phyloP scores from a whole-genome alignment of 1,140 invertebrate species.

The Drosophila kepulauana region DNA sequence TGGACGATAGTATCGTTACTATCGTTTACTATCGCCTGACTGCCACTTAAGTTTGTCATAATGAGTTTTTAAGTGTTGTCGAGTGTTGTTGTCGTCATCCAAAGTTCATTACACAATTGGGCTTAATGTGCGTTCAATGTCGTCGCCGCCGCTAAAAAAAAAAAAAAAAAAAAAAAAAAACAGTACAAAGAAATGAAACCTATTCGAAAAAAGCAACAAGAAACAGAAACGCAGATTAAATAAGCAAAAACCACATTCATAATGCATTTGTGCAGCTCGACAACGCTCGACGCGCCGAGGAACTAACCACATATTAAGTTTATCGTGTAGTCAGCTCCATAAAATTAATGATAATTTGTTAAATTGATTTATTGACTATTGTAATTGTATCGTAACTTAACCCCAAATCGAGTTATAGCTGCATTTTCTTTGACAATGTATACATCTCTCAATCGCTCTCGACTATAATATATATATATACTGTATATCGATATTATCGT shows the following conservation, averaged over 20 bases:
- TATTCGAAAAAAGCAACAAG: not conserved
- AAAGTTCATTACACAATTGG: conserved; percentile 59
- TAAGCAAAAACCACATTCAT: conserved; percentile 18
- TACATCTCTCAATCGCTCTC: not conserved
- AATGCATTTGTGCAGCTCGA: conserved; percentile 60
- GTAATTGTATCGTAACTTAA: conserved; percentile 65
- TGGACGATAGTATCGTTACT: conserved; percentile 7
- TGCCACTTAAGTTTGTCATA: conserved; percentile 1
- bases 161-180: conserved; percentile 16
- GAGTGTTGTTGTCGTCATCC: conserved; percentile 59
- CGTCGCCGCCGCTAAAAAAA: conserved; percentile 43
- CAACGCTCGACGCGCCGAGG: conserved; percentile 50
- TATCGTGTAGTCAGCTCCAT: conserved; percentile 42
- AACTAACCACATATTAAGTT: conserved; percentile 52
- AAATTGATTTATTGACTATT: conserved; percentile 38
- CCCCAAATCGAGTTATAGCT: conserved; percentile 47
- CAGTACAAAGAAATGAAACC: not conserved
- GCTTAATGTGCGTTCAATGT: conserved; percentile 52
- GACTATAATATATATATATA: conserved; percentile 42
- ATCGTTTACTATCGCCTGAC: not conserved
- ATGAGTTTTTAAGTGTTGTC: conserved; percentile 59
- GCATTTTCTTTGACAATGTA: conserved; percentile 48
- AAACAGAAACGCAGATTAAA: not conserved
- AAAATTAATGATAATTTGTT: conserved; percentile 21
- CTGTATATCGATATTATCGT: conserved; percentile 36